These are phyloP conservation scores for Micrasema minimum DNA, from an alignment of 1,140 invertebrate genomes.

Conservation along the genomic window DNA sequence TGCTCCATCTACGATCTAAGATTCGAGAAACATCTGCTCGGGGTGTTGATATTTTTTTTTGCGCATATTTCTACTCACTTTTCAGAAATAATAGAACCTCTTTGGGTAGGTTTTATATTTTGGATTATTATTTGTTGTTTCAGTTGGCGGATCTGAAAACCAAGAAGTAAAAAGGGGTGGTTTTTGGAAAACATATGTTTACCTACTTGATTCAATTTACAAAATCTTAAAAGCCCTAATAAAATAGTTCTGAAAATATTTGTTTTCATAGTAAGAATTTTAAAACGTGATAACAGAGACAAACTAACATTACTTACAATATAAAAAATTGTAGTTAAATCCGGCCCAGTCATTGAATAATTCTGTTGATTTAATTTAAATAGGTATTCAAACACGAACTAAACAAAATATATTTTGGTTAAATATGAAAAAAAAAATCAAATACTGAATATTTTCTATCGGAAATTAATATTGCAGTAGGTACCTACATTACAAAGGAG, in stretches of 20 bases:
- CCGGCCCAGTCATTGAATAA: background rate
- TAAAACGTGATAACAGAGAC: background rate
- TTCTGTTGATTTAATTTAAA: too few species aligned
- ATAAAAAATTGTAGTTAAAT: background rate
- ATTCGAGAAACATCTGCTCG: background rate
- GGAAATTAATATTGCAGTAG: too few species aligned
- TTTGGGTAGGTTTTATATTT: background rate
- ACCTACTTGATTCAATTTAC: background rate
- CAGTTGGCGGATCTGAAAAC: background rate
- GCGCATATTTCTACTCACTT: too few species aligned
- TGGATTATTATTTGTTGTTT: background rate
- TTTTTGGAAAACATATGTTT: background rate
- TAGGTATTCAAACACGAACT: too few species aligned
- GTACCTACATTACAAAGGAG: too few species aligned
- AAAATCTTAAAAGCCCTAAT: background rate
- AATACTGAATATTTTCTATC: too few species aligned
- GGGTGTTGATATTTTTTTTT: conserved; percentile 17
- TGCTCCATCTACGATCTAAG: background rate
- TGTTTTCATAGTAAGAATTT: background rate
- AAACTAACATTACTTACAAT: background rate
- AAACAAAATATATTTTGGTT: too few species aligned
- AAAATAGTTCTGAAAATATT: background rate
- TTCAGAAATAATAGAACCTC: conserved; percentile 19
- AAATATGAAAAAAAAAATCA: too few species aligned
- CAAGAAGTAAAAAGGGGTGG: conserved; percentile 19